Percentiles rank a stretch among this genome's conserved stretches.
These are phyloP conservation scores for Saimiri boliviensis DNA, from an alignment of 2,113 vertebrate genomes.

Conservation along the genomic window DNA sequence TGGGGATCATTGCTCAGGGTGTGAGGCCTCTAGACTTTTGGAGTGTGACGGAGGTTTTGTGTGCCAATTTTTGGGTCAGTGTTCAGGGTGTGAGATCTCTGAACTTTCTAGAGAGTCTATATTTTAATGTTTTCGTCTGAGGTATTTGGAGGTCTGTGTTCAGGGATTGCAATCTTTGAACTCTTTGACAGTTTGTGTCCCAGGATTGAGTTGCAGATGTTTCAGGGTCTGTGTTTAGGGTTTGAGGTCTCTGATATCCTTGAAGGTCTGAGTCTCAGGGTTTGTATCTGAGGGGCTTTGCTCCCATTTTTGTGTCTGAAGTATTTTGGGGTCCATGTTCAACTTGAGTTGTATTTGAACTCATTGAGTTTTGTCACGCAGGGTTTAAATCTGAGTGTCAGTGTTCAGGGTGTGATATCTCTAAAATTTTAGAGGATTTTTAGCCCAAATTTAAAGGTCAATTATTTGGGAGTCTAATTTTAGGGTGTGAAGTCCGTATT, in stretches of 20 bases:
- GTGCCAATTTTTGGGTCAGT: background rate
- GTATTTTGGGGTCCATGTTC: background rate
- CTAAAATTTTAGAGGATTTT: background rate
- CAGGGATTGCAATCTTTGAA: background rate
- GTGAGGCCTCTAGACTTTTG: background rate
- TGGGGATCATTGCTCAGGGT: background rate
- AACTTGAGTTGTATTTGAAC: background rate
- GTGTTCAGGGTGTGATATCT: background rate
- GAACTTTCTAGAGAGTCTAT: background rate
- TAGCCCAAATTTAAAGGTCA: background rate
- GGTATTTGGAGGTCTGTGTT: background rate
- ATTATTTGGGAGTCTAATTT: background rate
- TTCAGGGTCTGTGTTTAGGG: background rate
- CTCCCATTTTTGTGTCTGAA: background rate
- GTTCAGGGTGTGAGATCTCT: background rate
- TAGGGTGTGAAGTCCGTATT: background rate
- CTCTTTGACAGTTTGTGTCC: background rate
- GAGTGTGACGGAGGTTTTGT: background rate
- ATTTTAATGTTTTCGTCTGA: background rate
- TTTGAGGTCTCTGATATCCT: background rate
- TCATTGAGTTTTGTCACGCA: background rate
- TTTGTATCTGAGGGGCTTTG: background rate
- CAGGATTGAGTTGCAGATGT: background rate
- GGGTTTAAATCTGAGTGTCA: background rate
- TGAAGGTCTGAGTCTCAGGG: background rate